Percentiles rank a stretch among this genome's conserved stretches.
Conservation (phyloP, 2,113 vertebrate genomes). For the human region DNA sequence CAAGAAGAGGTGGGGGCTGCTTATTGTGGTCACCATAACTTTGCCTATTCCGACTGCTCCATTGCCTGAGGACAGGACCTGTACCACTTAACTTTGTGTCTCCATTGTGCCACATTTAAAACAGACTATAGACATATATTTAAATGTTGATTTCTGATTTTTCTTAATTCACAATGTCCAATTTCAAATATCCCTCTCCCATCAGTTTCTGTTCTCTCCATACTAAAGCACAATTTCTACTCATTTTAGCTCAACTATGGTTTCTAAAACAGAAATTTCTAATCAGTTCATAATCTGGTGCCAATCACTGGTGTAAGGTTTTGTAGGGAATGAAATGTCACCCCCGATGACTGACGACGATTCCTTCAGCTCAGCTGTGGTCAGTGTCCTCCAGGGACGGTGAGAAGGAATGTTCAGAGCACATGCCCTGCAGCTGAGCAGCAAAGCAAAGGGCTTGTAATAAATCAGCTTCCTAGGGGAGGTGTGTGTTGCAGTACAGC, state of each 20-base stretch:
- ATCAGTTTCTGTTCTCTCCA: not conserved
- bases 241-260: not conserved
- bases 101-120: not conserved
- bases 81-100: not conserved
- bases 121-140: not conserved
- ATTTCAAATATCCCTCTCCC: not conserved
- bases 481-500: not conserved
- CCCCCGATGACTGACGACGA: not conserved
- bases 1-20: not conserved
- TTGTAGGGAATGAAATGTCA: not conserved
- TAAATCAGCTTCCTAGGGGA: not conserved
- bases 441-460: not conserved
- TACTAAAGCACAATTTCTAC: not conserved
- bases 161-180: not conserved
- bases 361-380: not conserved
- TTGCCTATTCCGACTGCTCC: not conserved
- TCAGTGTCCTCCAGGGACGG: accelerated
- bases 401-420: accelerated
- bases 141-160: not conserved
- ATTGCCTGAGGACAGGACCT: not conserved
- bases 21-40: not conserved
- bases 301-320: not conserved
- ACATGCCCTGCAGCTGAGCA: not conserved
- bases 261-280: constrained; percentile 22
- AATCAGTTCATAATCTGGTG: not conserved